Evolutionary conservation across 1,140 invertebrate genomes (phyloP), one percentile per base, ranked within the genome.

Genomic region (Augochlora pura): DNA sequence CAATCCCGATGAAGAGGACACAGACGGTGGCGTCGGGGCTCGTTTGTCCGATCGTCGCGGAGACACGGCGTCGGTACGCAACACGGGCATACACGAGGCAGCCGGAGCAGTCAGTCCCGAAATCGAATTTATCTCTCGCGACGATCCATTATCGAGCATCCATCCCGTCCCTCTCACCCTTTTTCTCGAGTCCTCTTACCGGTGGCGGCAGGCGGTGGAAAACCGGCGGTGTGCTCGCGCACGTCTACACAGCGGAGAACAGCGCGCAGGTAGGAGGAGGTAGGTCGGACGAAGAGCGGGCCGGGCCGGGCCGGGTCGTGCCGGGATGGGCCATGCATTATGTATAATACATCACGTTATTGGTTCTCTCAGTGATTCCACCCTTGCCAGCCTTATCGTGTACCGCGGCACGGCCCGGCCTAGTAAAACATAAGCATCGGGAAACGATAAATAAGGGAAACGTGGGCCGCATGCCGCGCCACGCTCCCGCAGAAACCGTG

Each of bases 261-360:
- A 14, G 14, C 10, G 42, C 10, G 10, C 10, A 46, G 42, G 42
- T 10, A 46, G 42, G 42, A 46, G 42, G 42, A 46, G 10, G 42
- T 7, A 12, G 42, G 2, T 46, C 10, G 9, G 42, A 2, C 10
- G 14, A 14, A 12, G 42, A 46, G 71, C 75, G 86, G 86, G 84
- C 57, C 86, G 84, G 81, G 76, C 82, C 14, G 10, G 80, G 82
- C 80, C 85, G 59, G 74, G 87, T n/a, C n/a, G n/a, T n/a, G 79
- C 18, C 86, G 85, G 82, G 83, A 89, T 88, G 89, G 83, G 79
- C 84, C 89, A 93, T 93, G 91, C 90, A 93, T 93, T 93, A 93
- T 93, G 91, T 93, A 93, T 92, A 92, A 92, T 92, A 93, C 91
- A 92, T 93, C 92, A 92, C 90, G 91, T 93, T 93, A 93, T 93